Percentiles rank a stretch among this genome's conserved stretches.
Conservation (phyloP, 1,140 invertebrate genomes). For the Drosophila sulfurigaster region DNA sequence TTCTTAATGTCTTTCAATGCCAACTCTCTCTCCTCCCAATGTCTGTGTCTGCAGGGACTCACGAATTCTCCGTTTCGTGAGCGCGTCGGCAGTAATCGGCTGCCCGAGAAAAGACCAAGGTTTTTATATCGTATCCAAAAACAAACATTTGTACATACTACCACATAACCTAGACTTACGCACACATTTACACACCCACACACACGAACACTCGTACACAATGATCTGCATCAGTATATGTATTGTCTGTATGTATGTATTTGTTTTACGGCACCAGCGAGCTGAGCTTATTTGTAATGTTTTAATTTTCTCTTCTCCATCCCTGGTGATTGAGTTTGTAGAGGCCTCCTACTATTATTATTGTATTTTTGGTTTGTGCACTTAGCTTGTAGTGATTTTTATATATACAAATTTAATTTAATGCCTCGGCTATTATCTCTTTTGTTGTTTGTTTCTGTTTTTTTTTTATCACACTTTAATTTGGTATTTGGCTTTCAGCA, state of each 20-base stretch:
- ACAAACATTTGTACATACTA: constrained; percentile 36
- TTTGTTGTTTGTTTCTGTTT: constrained; percentile 47
- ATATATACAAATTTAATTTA: constrained; percentile 16
- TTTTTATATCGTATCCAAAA: constrained; percentile 85
- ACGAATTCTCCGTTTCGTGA: constrained; percentile 93
- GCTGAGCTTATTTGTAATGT: constrained; percentile 26
- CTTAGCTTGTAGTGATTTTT: constrained; percentile 43
- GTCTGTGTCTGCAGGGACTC: constrained; percentile 84
- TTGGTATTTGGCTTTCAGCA: constrained; percentile 85
- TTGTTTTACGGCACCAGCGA: constrained; percentile 50
- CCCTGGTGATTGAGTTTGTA: constrained; percentile 21
- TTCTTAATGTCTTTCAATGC: constrained; percentile 51
- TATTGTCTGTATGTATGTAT: constrained; percentile 8
- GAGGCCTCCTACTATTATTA: background rate
- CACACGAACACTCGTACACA: constrained; percentile 4
- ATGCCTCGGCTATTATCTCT: constrained; percentile 21
- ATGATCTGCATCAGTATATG: constrained; percentile 56
- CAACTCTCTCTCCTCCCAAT: constrained; percentile 20
- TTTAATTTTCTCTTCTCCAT: background rate
- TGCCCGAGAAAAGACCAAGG: constrained; percentile 93
- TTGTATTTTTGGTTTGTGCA: constrained; percentile 46
- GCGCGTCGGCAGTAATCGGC: constrained; percentile 93
- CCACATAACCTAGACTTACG: background rate
- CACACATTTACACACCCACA: constrained; percentile 11
- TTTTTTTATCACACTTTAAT: constrained; percentile 67